phyloP scores from a whole-genome alignment of 2,797 vertebrate species.

The Vultur gryphus region DNA sequence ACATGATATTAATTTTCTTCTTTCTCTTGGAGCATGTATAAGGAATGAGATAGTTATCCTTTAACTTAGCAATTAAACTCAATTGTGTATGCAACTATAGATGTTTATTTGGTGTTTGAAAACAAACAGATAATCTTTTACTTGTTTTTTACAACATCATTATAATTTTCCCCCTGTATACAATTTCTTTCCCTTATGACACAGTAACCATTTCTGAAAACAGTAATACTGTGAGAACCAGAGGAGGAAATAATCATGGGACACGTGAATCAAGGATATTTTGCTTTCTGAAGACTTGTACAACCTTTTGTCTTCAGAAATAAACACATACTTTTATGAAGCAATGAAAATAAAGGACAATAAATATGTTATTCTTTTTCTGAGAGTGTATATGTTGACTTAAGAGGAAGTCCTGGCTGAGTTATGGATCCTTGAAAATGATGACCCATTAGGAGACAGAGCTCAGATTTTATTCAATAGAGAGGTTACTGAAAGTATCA shows the following conservation, averaged over 20 bases:
- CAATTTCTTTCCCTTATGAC: not conserved
- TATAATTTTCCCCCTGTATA: not conserved
- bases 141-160: not conserved
- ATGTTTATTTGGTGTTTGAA: not conserved
- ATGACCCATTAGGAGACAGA: not conserved
- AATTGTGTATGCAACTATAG: not conserved
- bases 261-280: not conserved
- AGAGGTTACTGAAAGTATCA: not conserved
- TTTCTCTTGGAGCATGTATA: not conserved
- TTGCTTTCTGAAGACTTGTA: not conserved
- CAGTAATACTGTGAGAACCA: not conserved
- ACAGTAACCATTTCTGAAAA: not conserved
- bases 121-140: not conserved
- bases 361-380: not conserved
- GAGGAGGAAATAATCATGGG: not conserved
- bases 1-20: not conserved
- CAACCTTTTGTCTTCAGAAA: not conserved
- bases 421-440: not conserved
- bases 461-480: not conserved
- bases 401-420: not conserved
- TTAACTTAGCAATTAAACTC: not conserved
- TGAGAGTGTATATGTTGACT: not conserved
- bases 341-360: not conserved
- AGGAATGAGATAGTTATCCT: not conserved
- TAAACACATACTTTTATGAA: not conserved